Conservation (phyloP, 2,797 vertebrate genomes). For the Rhabdophis nuchalis region DNA sequence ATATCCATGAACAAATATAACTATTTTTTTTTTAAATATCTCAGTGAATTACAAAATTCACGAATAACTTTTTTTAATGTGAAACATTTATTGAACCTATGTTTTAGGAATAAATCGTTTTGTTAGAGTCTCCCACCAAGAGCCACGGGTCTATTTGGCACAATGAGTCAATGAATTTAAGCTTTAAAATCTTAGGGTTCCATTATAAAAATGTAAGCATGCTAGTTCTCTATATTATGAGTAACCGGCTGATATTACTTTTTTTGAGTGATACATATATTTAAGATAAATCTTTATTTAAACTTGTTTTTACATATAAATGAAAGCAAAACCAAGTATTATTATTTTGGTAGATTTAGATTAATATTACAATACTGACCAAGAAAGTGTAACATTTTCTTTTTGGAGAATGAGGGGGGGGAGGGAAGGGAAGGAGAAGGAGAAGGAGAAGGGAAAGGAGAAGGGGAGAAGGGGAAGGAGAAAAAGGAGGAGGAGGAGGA, state of each 20-base stretch:
- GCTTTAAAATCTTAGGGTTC: not conserved
- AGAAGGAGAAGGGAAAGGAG: too few species aligned
- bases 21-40: not conserved
- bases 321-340: not conserved
- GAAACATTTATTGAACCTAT: not conserved
- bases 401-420: not conserved
- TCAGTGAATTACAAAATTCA: not conserved
- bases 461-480: not conserved
- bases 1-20: not conserved
- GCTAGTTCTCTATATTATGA: not conserved
- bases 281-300: not conserved
- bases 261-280: not conserved
- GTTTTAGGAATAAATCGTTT: not conserved
- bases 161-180: not conserved
- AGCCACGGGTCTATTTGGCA: not conserved
- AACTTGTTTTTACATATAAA: not conserved
- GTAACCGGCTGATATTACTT: not conserved
- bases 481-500: not conserved
- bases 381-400: not conserved
- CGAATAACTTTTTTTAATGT: not conserved
- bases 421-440: not conserved
- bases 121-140: not conserved
- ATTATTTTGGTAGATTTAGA: not conserved
- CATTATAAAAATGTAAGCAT: not conserved
- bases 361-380: not conserved